A percentile compares a stretch with the other conserved stretches of the same genome.
phyloP scores from a whole-genome alignment of 2,113 vertebrate genomes.

The Dasyurus viverrinus region DNA sequence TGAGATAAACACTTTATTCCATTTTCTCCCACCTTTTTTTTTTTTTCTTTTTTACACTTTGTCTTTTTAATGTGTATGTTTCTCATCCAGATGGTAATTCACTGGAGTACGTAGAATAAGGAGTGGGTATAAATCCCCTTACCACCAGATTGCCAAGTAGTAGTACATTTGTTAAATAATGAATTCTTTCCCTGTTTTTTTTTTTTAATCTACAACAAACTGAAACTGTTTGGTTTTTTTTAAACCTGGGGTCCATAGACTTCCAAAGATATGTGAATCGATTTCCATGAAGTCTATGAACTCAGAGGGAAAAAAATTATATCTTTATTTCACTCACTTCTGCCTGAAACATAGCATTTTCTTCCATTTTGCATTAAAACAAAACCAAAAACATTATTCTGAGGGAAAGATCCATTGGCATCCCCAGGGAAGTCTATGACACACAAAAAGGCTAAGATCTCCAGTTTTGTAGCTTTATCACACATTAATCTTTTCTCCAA shows the following conservation, averaged over 20 bases:
- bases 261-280: background rate
- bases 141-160: background rate
- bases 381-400: background rate
- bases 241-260: background rate
- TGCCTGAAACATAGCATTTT: background rate
- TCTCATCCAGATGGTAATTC: constrained; percentile 1
- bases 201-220: background rate
- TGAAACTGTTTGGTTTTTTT: background rate
- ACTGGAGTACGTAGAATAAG: background rate
- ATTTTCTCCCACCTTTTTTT: background rate
- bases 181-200: background rate
- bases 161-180: background rate
- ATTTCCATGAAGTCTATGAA: background rate
- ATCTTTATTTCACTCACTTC: background rate
- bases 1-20: background rate
- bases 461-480: background rate
- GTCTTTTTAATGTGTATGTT: background rate
- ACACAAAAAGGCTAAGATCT: background rate
- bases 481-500: background rate
- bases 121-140: background rate
- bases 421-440: background rate
- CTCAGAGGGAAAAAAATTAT: background rate
- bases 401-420: background rate
- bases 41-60: background rate
- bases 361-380: background rate